Evolutionary conservation across 2,113 vertebrate species (phyloP).

Genomic region (Actinemys pallida): DNA sequence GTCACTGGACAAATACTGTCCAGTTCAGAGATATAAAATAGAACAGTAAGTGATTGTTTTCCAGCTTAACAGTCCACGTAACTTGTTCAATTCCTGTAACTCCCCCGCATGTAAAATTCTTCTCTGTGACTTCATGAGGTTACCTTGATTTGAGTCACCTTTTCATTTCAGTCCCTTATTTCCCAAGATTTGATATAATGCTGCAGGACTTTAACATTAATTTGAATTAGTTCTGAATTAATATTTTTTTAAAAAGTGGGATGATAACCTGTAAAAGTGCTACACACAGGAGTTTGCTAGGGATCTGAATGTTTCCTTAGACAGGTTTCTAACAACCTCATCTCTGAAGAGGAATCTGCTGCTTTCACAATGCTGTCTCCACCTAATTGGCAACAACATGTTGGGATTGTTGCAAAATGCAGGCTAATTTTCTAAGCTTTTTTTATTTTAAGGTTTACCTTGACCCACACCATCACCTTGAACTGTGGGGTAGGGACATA

Average conservation of each 20-base stretch:
- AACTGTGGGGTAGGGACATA: background rate
- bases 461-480: background rate
- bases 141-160: background rate
- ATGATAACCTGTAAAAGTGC: background rate
- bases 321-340: background rate
- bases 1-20: background rate
- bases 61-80: background rate
- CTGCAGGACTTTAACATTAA: background rate
- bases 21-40: background rate
- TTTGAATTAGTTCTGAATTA: background rate
- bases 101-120: background rate
- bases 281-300: background rate
- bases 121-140: background rate
- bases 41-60: background rate
- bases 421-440: background rate
- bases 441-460: background rate
- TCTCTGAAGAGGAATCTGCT: background rate
- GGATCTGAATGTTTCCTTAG: background rate
- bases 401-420: background rate
- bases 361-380: background rate
- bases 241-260: background rate
- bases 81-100: background rate
- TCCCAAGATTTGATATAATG: background rate
- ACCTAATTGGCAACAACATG: background rate
- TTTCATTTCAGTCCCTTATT: background rate